phyloP scores from a whole-genome alignment of 2,888 invertebrate species.

The Amphiduros pacificus region DNA sequence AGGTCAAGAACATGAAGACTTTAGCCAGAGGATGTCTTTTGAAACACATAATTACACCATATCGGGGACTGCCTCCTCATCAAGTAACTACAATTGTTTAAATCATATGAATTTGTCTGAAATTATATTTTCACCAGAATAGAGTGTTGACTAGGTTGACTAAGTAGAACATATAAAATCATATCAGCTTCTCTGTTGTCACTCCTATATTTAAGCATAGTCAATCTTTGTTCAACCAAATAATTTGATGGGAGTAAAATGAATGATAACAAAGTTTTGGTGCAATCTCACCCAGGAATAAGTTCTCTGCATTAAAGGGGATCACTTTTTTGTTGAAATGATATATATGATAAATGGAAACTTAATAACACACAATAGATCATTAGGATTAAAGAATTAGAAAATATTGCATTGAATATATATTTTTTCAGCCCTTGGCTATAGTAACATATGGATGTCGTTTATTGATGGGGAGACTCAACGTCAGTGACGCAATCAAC shows the following conservation, averaged over 20 bases:
- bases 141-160: neutral
- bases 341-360: too few relatives aligned
- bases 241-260: neutral
- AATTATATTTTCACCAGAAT: neutral
- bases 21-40: conserved; percentile 71
- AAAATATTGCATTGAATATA: neutral
- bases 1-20: conserved; percentile 67
- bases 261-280: neutral
- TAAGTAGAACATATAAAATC: neutral
- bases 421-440: conserved; percentile 69
- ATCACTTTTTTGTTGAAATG: too few relatives aligned
- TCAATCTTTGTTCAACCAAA: neutral
- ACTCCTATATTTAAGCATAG: neutral
- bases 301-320: too few relatives aligned
- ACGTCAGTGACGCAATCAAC: conserved; percentile 20
- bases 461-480: conserved; percentile 51
- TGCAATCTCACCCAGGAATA: neutral
- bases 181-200: neutral
- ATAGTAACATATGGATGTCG: conserved; percentile 76
- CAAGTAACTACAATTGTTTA: conserved; percentile 30
- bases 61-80: conserved; percentile 56
- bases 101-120: neutral
- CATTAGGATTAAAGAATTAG: too few relatives aligned
- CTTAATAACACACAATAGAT: too few relatives aligned
- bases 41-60: conserved; percentile 77